Conservation (phyloP, 2,113 vertebrate genomes). For the Syrmaticus mikado region DNA sequence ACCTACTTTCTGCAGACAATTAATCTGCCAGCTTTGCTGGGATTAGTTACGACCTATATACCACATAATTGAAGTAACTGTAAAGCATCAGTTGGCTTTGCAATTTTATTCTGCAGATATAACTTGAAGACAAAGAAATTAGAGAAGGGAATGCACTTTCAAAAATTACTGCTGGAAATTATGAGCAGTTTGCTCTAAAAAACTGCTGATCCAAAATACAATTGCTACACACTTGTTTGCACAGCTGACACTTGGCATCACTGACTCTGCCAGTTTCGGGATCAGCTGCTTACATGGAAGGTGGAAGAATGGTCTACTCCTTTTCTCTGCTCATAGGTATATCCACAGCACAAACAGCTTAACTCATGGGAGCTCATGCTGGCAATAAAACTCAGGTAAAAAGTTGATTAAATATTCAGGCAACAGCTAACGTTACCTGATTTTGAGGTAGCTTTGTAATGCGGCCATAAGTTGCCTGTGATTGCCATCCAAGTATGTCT, state of each 20-base stretch:
- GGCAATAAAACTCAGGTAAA: constrained; percentile 33
- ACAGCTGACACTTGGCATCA: constrained; percentile 7
- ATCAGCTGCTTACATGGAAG: background rate
- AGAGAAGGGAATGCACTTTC: background rate
- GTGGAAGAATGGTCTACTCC: background rate
- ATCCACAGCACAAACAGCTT: background rate
- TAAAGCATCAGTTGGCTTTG: background rate
- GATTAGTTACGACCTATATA: background rate
- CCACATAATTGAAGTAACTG: background rate
- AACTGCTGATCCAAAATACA: constrained; percentile 18
- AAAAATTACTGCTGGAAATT: constrained; percentile 43
- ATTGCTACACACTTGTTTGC: background rate
- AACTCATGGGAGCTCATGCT: background rate
- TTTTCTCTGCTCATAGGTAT: background rate
- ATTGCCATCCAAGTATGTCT: background rate
- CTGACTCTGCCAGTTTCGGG: background rate
- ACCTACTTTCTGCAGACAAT: background rate
- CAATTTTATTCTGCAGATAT: background rate
- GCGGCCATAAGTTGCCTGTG: background rate
- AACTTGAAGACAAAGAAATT: background rate
- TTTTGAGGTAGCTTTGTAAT: constrained; percentile 11
- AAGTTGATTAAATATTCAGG: constrained; percentile 46
- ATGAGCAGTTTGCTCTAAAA: constrained; percentile 10
- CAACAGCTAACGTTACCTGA: background rate
- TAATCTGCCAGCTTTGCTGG: background rate